Percentiles rank a stretch among this genome's conserved stretches.
Conservation (phyloP, 2,888 invertebrate genomes). For the Parnassius glacialis region DNA sequence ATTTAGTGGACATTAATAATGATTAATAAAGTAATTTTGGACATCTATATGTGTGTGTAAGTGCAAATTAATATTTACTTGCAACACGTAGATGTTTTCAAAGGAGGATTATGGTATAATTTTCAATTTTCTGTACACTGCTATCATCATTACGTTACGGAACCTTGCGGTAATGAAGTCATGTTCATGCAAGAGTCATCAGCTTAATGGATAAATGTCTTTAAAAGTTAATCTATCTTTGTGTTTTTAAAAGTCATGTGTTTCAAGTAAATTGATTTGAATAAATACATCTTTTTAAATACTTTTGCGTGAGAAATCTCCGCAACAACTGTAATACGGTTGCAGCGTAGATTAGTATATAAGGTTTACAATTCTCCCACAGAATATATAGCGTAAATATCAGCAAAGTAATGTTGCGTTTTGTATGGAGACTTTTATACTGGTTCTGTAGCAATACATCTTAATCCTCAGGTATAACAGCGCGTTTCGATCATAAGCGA, state of each 20-base stretch:
- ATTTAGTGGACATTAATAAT: conserved; percentile 22
- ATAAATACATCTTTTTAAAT: no score
- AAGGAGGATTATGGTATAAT: conserved; percentile 20
- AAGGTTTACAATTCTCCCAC: no score
- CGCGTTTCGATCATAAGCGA: no score
- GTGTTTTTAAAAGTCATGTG: conserved; percentile 29
- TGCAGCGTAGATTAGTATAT: no score
- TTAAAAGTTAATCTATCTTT: conserved; percentile 71
- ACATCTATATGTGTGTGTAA: conserved; percentile 14
- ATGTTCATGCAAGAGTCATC: conserved; percentile 58
- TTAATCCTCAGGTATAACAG: no score
- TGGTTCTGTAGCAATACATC: no score
- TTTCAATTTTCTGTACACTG: conserved; percentile 30
- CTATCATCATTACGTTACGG: conserved; percentile 39
- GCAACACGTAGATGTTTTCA: not conserved
- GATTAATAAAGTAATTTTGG: conserved; percentile 25
- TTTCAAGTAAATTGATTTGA: not conserved
- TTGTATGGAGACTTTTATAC: no score
- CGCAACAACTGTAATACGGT: no score
- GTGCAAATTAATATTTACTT: conserved; percentile 24
- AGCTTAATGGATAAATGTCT: conserved; percentile 71
- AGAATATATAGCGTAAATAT: no score
- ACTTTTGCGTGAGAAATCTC: no score
- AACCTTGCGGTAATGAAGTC: conserved; percentile 58
- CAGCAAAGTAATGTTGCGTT: no score